Evolutionary conservation across 2,888 invertebrate species (phyloP).

Genomic region (Lamellibrachia columna): DNA sequence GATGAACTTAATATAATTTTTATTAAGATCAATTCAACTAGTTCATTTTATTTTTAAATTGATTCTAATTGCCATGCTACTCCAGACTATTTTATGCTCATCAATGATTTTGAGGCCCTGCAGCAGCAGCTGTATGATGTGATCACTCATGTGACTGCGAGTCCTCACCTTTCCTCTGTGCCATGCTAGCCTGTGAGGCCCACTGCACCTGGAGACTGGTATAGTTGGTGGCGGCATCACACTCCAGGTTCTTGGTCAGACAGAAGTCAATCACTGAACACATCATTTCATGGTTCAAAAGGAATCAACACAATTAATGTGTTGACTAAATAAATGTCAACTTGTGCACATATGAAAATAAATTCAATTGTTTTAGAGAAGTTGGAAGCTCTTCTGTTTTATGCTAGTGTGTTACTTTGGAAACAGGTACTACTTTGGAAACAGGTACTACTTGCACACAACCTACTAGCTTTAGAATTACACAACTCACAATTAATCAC

Average conservation of each 20-base stretch:
- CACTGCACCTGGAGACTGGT: conserved; percentile 81
- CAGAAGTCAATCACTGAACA: conserved; percentile 88
- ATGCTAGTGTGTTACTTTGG: background rate
- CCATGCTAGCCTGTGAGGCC: conserved; percentile 90
- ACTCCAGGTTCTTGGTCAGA: conserved; percentile 82
- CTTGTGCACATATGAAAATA: background rate
- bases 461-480: background rate
- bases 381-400: background rate
- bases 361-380: background rate
- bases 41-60: too few relatives aligned
- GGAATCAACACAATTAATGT: background rate
- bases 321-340: background rate
- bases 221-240: conserved; percentile 82
- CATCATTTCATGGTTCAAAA: background rate
- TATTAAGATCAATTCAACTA: too few relatives aligned
- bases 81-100: background rate
- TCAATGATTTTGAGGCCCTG: background rate
- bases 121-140: background rate
- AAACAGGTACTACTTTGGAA: background rate
- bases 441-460: background rate
- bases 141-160: background rate
- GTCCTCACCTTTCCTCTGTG: conserved; percentile 74
- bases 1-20: too few relatives aligned
- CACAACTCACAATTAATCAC: background rate
- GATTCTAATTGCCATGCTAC: background rate